Evolutionary conservation across 2,113 vertebrate species (phyloP).

Genomic region (Tragulus kanchil): DNA sequence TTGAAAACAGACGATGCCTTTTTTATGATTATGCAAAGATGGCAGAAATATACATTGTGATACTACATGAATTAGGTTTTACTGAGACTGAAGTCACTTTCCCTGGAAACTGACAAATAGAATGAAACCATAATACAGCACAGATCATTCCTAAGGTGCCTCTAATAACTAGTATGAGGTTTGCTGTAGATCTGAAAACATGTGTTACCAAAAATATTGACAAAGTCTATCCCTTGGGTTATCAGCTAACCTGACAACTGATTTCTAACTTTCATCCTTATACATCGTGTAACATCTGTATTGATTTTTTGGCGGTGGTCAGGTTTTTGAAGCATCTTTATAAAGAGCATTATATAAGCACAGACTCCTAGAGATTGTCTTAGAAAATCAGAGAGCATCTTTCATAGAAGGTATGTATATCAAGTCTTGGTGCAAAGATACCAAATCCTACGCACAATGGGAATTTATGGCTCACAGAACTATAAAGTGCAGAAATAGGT

Average conservation of each 20-base stretch:
- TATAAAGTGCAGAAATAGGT: background rate
- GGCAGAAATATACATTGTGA: background rate
- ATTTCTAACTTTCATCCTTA: background rate
- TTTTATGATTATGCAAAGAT: background rate
- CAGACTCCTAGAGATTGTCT: background rate
- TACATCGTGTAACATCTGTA: background rate
- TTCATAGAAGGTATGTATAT: background rate
- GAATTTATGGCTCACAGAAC: background rate
- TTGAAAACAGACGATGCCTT: conserved; percentile 48
- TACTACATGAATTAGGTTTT: background rate
- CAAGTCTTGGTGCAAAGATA: background rate
- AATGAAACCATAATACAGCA: background rate
- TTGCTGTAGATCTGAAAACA: background rate
- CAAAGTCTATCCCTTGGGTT: background rate
- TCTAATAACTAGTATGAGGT: background rate
- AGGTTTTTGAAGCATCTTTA: background rate
- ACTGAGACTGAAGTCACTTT: background rate
- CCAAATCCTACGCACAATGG: background rate
- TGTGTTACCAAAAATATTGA: background rate
- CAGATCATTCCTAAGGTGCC: background rate
- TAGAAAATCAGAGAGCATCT: background rate
- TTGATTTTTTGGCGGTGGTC: background rate
- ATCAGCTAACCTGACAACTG: background rate
- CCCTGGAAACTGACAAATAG: background rate
- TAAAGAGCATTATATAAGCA: background rate